A percentile compares a stretch with the other conserved stretches of the same genome.
These are phyloP conservation scores for Bugula neritina DNA, from an alignment of 2,888 invertebrate species.

Conservation along the genomic window DNA sequence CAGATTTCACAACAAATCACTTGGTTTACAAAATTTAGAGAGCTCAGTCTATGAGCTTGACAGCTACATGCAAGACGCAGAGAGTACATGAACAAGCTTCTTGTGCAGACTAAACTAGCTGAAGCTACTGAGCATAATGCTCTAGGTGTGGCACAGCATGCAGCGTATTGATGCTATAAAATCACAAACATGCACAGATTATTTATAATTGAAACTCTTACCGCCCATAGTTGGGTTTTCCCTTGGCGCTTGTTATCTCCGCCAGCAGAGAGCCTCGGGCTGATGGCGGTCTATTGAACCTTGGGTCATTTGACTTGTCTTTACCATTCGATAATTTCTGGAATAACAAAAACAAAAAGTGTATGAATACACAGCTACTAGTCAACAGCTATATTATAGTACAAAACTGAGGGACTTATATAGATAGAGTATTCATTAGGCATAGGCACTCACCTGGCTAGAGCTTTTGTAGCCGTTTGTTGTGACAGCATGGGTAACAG, in stretches of 20 bases:
- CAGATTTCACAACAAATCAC: neutral
- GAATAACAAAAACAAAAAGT: neutral
- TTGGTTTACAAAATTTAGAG: too few relatives aligned
- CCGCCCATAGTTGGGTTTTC: slow-evolving; percentile 3
- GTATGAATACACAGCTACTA: neutral
- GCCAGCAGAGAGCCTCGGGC: slow-evolving; percentile 18
- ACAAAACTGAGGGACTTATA: neutral
- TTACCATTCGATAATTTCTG: neutral
- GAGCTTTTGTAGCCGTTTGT: neutral
- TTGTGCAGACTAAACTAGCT: too few relatives aligned
- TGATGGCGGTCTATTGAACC: neutral
- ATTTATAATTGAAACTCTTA: too few relatives aligned
- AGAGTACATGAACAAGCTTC: too few relatives aligned
- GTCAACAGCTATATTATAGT: neutral
- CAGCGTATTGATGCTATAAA: too few relatives aligned
- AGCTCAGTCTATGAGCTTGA: too few relatives aligned
- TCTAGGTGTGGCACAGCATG: too few relatives aligned
- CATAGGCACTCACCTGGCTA: neutral
- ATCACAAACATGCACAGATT: too few relatives aligned
- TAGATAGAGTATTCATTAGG: too few relatives aligned
- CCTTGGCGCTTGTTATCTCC: neutral
- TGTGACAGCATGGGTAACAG: neutral
- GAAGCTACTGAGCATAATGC: too few relatives aligned
- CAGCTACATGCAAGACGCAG: too few relatives aligned
- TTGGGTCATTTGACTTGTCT: neutral